Evolutionary conservation across 1,140 invertebrate genomes (phyloP).

Genomic region (Bombus haemorrhoidalis): DNA sequence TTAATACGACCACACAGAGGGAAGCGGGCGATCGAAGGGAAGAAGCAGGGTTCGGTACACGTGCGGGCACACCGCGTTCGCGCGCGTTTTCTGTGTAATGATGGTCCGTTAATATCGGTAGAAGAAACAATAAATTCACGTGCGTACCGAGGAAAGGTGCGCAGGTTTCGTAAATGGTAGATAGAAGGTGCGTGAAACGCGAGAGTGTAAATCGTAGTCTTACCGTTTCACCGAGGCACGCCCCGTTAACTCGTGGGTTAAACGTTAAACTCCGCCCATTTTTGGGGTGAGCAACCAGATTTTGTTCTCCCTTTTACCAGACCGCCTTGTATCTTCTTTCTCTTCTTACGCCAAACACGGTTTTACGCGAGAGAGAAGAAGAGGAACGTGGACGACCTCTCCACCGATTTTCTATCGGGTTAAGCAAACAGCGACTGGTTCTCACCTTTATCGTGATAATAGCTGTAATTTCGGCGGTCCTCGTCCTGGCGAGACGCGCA

Average conservation of each 20-base stretch:
- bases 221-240: constrained; percentile 67
- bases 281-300: constrained; percentile 53
- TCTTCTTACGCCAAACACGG: background rate
- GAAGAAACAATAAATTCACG: constrained; percentile 57
- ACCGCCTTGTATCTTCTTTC: background rate
- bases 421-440: constrained; percentile 70
- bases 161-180: constrained; percentile 9
- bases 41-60: background rate
- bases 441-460: constrained; percentile 73
- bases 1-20: background rate
- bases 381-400: constrained; percentile 52
- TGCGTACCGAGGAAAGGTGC: constrained; percentile 9
- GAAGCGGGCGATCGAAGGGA: background rate
- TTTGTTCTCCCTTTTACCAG: constrained; percentile 31
- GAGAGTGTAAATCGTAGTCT: constrained; percentile 73
- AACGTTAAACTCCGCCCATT: constrained; percentile 62
- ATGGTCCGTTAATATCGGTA: constrained; percentile 39
- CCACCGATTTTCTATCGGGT: constrained; percentile 60
- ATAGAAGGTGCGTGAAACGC: constrained; percentile 41
- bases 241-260: constrained; percentile 74
- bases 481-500: constrained; percentile 1
- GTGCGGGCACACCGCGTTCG: constrained; percentile 3
- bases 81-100: constrained; percentile 13
- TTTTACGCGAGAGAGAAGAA: background rate
- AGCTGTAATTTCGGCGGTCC: constrained; percentile 69